Percentiles rank a stretch among this genome's conserved stretches.
Conservation (phyloP, 1,140 invertebrate species). For the Nephotettix cincticeps region DNA sequence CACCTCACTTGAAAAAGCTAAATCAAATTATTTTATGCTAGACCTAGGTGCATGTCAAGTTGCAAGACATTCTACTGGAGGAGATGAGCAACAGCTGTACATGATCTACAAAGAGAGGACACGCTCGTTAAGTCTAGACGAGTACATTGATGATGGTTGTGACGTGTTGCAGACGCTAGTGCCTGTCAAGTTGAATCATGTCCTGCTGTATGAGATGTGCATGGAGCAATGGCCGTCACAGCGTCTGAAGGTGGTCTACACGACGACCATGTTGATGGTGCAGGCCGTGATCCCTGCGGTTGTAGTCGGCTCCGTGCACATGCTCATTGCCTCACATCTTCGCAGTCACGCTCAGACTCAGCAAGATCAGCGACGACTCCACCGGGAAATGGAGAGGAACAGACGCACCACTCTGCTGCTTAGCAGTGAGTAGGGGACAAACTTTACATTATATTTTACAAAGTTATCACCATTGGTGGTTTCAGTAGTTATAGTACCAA, state of each 20-base stretch:
- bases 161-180: slow-evolving; percentile 49
- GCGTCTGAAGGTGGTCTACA: slow-evolving; percentile 51
- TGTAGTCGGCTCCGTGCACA: slow-evolving; percentile 54
- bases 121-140: not conserved
- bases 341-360: slow-evolving; percentile 42
- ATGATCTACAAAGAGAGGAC: not conserved
- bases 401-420: slow-evolving; percentile 54
- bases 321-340: slow-evolving; percentile 53
- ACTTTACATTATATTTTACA: too few species aligned
- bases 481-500: too few species aligned
- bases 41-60: not conserved
- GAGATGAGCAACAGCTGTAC: too few species aligned
- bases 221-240: slow-evolving; percentile 50
- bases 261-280: slow-evolving; percentile 52
- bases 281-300: slow-evolving; percentile 57
- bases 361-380: slow-evolving; percentile 42
- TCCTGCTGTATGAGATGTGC: slow-evolving; percentile 48
- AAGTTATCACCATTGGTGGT: too few species aligned
- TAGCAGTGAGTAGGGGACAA: slow-evolving; percentile 32
- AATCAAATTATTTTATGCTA: not conserved
- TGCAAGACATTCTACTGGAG: too few species aligned
- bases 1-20: not conserved
- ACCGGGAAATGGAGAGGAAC: slow-evolving; percentile 52
- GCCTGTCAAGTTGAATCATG: slow-evolving; percentile 42
- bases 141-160: not conserved